These are phyloP conservation scores for Hipposideros armiger DNA, from an alignment of 2,113 vertebrate genomes.

Conservation along the genomic window DNA sequence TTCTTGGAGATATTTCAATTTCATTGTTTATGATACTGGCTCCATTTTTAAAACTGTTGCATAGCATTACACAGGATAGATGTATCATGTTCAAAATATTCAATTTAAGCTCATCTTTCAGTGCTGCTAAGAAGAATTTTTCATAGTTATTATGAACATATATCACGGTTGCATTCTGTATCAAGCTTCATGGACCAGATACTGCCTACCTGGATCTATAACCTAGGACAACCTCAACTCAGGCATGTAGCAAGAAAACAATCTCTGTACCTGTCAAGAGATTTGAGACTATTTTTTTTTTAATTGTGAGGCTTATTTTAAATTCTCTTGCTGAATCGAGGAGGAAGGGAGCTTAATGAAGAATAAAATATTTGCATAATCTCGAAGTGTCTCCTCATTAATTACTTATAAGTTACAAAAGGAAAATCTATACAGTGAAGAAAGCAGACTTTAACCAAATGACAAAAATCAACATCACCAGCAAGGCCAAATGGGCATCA, in stretches of 20 bases:
- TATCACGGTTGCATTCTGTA: background rate
- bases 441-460: slow-evolving; percentile 52
- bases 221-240: slow-evolving; percentile 43
- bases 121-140: slow-evolving; percentile 53
- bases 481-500: background rate
- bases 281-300: slow-evolving; percentile 44
- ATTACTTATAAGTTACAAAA: slow-evolving; percentile 61
- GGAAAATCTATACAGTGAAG: slow-evolving; percentile 34
- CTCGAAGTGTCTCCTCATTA: slow-evolving; percentile 30
- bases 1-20: slow-evolving; percentile 66
- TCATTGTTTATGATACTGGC: slow-evolving; percentile 47
- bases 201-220: background rate
- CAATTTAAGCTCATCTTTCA: slow-evolving; percentile 53
- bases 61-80: slow-evolving; percentile 29
- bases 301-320: slow-evolving; percentile 17
- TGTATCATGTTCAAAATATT: slow-evolving; percentile 37
- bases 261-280: background rate
- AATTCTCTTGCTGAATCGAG: slow-evolving; percentile 43
- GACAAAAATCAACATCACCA: slow-evolving; percentile 9
- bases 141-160: background rate
- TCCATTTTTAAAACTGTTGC: slow-evolving; percentile 52
- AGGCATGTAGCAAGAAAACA: background rate
- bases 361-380: slow-evolving; percentile 23
- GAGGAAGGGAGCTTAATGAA: slow-evolving; percentile 59
- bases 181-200: slow-evolving; percentile 13